Conservation (phyloP, 2,797 vertebrate species). For the Myotis planiceps region DNA sequence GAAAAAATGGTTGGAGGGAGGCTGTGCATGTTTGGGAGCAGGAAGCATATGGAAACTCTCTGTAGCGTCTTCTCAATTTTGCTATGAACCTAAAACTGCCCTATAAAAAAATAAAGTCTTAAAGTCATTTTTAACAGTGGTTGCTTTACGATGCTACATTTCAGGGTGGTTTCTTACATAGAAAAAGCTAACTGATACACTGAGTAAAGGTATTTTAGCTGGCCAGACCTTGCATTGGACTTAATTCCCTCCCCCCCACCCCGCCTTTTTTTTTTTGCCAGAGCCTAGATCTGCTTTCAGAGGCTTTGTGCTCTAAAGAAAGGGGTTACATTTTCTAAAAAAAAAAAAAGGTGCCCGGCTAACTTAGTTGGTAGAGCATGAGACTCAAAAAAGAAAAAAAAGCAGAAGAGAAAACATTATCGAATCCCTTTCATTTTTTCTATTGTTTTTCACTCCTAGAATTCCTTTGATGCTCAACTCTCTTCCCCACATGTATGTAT, state of each 20-base stretch:
- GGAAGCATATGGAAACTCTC: neutral
- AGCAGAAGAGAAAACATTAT: neutral
- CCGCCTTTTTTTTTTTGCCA: too few species aligned
- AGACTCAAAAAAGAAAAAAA: neutral
- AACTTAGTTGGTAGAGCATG: neutral
- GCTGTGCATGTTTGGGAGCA: neutral
- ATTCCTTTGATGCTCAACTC: neutral
- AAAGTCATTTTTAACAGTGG: neutral
- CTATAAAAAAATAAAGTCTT: neutral
- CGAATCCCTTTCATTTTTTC: neutral
- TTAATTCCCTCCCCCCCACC: neutral
- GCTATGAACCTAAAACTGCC: neutral
- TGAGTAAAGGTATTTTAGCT: neutral
- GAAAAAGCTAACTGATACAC: neutral
- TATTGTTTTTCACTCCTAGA: neutral
- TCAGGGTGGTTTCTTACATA: neutral
- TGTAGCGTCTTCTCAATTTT: neutral
- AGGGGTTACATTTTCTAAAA: accelerated
- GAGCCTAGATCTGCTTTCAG: neutral
- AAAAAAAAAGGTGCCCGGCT: neutral
- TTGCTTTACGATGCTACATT: neutral
- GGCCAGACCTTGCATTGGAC: neutral
- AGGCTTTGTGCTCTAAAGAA: neutral
- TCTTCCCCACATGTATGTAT: neutral
- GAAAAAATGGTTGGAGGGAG: neutral